These are phyloP conservation scores for Sceloporus undulatus DNA, from an alignment of 2,113 vertebrate species.

Conservation along the genomic window DNA sequence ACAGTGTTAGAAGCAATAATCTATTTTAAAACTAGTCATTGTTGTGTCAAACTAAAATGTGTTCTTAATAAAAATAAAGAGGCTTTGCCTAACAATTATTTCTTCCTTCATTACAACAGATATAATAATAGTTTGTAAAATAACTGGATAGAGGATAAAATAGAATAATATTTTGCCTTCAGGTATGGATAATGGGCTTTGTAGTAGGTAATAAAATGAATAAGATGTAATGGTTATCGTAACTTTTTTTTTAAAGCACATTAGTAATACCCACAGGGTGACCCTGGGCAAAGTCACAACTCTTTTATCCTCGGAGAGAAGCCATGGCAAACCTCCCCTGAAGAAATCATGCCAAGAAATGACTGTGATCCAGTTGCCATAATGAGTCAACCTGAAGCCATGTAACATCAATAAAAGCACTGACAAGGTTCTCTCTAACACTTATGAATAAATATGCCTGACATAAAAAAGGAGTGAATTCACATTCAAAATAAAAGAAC, in stretches of 20 bases:
- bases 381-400: too few relatives aligned
- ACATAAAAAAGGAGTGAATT: background rate
- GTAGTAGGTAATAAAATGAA: conserved; percentile 7
- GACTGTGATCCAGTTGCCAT: too few relatives aligned
- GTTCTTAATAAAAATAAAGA: conserved; percentile 45
- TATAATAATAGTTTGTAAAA: conserved; percentile 40
- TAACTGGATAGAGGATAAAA: background rate
- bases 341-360: too few relatives aligned
- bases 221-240: too few relatives aligned
- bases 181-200: background rate
- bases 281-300: too few relatives aligned
- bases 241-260: too few relatives aligned
- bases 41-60: conserved; percentile 51
- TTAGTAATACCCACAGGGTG: too few relatives aligned
- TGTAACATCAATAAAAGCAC: background rate
- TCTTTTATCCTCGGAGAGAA: too few relatives aligned
- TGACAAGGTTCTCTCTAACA: background rate
- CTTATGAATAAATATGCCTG: conserved; percentile 10
- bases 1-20: conserved; percentile 45
- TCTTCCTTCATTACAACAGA: conserved; percentile 23
- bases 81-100: conserved; percentile 32
- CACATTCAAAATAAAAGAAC: background rate
- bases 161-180: background rate
- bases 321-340: too few relatives aligned
- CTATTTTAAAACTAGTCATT: conserved; percentile 45